Base-by-base conservation (phyloP, 1,140 invertebrate genomes). In the Bombus ignitus region DNA sequence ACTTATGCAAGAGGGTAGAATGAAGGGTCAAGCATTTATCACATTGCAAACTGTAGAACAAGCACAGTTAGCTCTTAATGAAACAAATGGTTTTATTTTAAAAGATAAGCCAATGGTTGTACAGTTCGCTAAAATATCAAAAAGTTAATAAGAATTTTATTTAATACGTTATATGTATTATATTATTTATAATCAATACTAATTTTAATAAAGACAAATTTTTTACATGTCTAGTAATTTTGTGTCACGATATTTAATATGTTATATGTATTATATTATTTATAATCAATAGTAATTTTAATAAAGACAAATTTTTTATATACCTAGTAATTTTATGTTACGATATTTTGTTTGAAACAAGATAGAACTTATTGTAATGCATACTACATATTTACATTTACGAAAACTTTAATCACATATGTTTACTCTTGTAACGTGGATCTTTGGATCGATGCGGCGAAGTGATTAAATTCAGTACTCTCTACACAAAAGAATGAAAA, bases 21-120 rank as follows among this genome's bases (percentile, higher is more conserved):
- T 99, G 98, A 99, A 99, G 95, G 98, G 98, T 0, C 98, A 99
- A 95, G 98, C 98, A 12, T 99, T 99, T 96, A 96, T 99, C 1
- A 98, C 98, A 13, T 96, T 99, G 74, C 96, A 97, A 83, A 97
- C 96, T 92, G 95, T 97, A n/a, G 95, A 96, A 78, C 95, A 97
- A 90, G 98, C 98, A 4, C 95, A 97, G 93, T 95, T 96, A 92
- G 98, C 98, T 47, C 92, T 99, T 0, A 95, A 96, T 90, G 97
- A 98, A 94, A 98, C 98, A 13, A 98, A 99, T 96, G 98, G 98
- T n/a, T 98, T 96, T 93, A 96, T 98, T 88, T 94, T 99, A 25
- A 97, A 98, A 94, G 97, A 97, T 87, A 99, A 98, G 95, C 98
- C 98, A 53, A 97, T 99, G 96, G 98, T 98, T 78, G 98, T 99